Percentiles rank a stretch among this genome's conserved stretches.
Evolutionary conservation across 2,888 invertebrate species (phyloP).

Genomic region (Entomobrya proxima): DNA sequence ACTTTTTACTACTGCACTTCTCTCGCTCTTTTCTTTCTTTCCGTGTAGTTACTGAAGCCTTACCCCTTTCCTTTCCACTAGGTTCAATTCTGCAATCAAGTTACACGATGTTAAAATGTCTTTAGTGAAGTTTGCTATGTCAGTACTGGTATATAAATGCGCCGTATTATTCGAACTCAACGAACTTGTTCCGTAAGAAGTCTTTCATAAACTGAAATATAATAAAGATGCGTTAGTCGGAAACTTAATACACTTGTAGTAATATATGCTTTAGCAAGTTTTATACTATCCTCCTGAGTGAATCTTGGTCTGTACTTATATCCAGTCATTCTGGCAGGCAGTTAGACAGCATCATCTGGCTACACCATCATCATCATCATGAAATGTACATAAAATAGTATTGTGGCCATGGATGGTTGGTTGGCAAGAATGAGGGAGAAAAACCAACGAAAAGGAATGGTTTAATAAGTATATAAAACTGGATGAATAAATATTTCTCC

Average conservation of each 20-base stretch:
- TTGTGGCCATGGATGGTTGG: conserved; percentile 27
- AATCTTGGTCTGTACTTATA: neutral
- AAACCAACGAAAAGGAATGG: neutral
- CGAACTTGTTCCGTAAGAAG: neutral
- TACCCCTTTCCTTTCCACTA: neutral
- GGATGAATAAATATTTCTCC: conserved; percentile 48
- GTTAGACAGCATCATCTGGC: conserved; percentile 40
- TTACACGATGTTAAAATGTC: conserved; percentile 27
- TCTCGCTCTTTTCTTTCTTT: neutral
- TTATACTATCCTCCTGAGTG: neutral
- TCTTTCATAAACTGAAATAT: neutral
- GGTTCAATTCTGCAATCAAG: conserved; percentile 13
- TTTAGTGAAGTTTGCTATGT: neutral
- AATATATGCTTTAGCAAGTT: neutral
- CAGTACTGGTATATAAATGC: neutral
- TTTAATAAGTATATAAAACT: conserved; percentile 41
- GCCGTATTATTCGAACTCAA: too few species aligned
- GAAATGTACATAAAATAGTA: conserved; percentile 16
- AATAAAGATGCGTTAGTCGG: too few species aligned
- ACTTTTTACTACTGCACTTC: conserved; percentile 12
- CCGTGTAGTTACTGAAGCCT: too few species aligned
- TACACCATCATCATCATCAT: neutral
- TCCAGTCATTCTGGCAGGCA: conserved; percentile 28
- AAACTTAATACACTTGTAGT: conserved; percentile 20
- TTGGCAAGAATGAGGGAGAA: too few species aligned